Evolutionary conservation across 37 sponge, comb jelly and placozoan genomes (phyloP).

Genomic region (Spongilla lacustris): DNA sequence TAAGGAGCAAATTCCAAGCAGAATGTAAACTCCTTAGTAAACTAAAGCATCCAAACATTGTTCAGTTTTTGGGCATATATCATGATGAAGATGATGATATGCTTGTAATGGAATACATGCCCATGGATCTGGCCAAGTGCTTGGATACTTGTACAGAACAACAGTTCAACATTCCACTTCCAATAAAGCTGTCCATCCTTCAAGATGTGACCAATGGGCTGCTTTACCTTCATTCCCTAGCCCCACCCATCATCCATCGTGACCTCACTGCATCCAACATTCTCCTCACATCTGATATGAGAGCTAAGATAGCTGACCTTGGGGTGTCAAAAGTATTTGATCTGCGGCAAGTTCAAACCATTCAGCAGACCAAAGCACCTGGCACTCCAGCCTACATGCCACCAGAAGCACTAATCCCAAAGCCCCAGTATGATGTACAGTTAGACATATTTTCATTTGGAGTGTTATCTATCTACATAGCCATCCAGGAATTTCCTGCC

Average conservation of each 20-base stretch:
- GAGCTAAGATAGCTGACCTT: slow-evolving; percentile 4
- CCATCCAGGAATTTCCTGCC: background rate
- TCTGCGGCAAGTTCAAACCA: background rate
- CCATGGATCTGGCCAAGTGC: background rate
- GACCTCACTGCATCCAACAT: background rate
- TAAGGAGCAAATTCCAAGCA: background rate
- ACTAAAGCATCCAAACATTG: slow-evolving; percentile 6
- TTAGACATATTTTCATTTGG: slow-evolving; percentile 7
- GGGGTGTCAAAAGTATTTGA: slow-evolving; percentile 4
- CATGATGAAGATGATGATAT: slow-evolving; percentile 2
- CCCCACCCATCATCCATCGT: slow-evolving; percentile 1
- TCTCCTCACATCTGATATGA: slow-evolving; percentile 2
- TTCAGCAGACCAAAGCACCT: slow-evolving; percentile 8
- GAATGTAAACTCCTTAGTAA: background rate
- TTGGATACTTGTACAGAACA: background rate
- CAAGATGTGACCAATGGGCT: background rate
- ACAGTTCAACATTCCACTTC: background rate
- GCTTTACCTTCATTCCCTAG: background rate
- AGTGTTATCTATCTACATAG: background rate
- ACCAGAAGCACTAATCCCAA: background rate
- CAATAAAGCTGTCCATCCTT: slow-evolving; percentile 16
- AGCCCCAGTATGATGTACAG: background rate
- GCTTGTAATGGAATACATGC: slow-evolving; percentile 7
- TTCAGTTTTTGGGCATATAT: slow-evolving; percentile 30
- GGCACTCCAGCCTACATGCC: slow-evolving; percentile 5